Conservation (phyloP, 1,140 invertebrate species). For the Drosophila ambigua region DNA sequence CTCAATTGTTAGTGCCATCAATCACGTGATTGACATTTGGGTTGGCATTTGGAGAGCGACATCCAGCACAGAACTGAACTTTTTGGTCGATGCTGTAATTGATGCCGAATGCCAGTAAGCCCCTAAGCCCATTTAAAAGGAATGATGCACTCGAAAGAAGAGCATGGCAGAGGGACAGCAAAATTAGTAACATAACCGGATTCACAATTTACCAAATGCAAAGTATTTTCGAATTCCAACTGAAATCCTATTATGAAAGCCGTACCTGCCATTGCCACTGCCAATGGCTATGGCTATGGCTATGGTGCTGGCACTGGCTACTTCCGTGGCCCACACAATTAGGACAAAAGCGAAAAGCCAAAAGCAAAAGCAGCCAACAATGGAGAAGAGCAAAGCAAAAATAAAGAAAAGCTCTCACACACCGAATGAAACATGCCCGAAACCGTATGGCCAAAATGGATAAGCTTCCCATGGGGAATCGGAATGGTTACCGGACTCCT, state of each 20-base stretch:
- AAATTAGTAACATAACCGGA: slow-evolving; percentile 79
- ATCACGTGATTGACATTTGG: slow-evolving; percentile 69
- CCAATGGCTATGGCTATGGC: too few species aligned
- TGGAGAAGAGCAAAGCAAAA: slow-evolving; percentile 11
- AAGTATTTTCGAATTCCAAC: slow-evolving; percentile 63
- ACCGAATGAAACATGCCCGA: slow-evolving; percentile 34
- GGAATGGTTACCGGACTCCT: slow-evolving; percentile 1
- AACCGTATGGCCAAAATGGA: slow-evolving; percentile 80
- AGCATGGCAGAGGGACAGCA: neutral
- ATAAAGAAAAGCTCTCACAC: slow-evolving; percentile 20
- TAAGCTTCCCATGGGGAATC: slow-evolving; percentile 59
- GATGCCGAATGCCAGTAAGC: slow-evolving; percentile 36
- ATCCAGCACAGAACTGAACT: slow-evolving; percentile 39
- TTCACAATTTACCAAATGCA: slow-evolving; percentile 66
- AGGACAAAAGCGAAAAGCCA: slow-evolving; percentile 60
- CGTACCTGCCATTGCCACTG: slow-evolving; percentile 4
- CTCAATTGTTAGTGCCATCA: slow-evolving; percentile 75
- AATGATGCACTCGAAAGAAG: slow-evolving; percentile 3
- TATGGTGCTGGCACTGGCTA: slow-evolving; percentile 27
- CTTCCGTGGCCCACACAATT: slow-evolving; percentile 57
- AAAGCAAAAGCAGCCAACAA: slow-evolving; percentile 67
- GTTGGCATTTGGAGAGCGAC: slow-evolving; percentile 40
- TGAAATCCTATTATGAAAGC: slow-evolving; percentile 18
- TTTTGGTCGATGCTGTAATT: slow-evolving; percentile 54
- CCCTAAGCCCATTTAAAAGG: neutral